These are phyloP conservation scores for Ciconia boyciana DNA, from an alignment of 2,113 vertebrate genomes.

Conservation along the genomic window DNA sequence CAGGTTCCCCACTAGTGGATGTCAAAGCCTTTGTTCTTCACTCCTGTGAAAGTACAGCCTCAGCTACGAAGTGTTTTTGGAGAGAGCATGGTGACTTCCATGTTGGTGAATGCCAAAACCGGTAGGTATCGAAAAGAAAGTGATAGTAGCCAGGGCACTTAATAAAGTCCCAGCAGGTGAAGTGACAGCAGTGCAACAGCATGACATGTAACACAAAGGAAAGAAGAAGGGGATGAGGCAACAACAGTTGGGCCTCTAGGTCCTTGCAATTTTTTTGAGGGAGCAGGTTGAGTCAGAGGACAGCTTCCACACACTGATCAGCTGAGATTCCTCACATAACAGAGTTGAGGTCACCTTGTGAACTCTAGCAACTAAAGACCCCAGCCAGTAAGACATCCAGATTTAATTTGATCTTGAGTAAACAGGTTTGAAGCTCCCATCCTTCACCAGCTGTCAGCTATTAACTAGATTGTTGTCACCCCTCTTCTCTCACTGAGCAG, in stretches of 20 bases:
- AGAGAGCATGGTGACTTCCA: neutral
- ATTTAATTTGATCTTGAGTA: neutral
- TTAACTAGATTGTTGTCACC: neutral
- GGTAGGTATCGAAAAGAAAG: neutral
- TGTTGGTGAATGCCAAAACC: neutral
- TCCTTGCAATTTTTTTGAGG: neutral
- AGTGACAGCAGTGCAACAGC: neutral
- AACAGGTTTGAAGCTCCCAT: neutral
- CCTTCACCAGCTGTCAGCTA: neutral
- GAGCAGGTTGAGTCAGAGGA: neutral
- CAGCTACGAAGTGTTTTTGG: neutral
- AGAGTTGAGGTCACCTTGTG: neutral
- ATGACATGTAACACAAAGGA: neutral
- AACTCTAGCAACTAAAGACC: neutral
- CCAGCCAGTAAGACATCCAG: neutral
- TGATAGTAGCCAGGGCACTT: neutral
- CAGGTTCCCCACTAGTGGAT: neutral
- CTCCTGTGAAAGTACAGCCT: neutral
- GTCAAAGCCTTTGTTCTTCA: neutral
- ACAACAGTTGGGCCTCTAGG: neutral
- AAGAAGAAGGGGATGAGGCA: neutral
- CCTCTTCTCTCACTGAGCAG: neutral
- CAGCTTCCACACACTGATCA: neutral
- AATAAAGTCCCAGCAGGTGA: neutral
- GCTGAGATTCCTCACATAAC: neutral